Base-by-base conservation (phyloP, 2,888 invertebrate genomes). In the Opisthograptis luteolata region DNA sequence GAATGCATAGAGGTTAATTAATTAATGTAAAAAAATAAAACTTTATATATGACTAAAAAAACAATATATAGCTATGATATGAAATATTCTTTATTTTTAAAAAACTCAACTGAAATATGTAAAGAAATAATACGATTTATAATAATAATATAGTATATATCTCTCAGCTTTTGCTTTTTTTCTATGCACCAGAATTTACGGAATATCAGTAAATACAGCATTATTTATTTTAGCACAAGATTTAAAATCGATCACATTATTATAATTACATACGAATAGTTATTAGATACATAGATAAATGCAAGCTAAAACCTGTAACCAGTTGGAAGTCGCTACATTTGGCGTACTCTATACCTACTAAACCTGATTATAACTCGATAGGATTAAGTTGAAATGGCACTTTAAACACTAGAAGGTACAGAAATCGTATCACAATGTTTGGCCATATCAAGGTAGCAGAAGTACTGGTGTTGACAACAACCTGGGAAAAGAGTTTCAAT, bases 181-280 rank as follows among this genome's bases (percentile, higher is more conserved):
- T 68, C 61, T 68, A 70, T 66, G 61, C 73, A 77, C 80, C 61
- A 69, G 66, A 79, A 81, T 79, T 80, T 76, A 66, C 61, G 62
- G 44, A 63, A 68, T 57, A 62, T 58, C 51, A 45, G 12, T 44
- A 45, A 43, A n/a, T 32, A 32, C 37, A 54, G 51, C 49, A 54
- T 57, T 50, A 60, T 60, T 52, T 44, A 35, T 41, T 27, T 55
- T 46, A 65, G 60, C 57, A 50, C 56, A 50, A 55, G 48, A 57
- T 51, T 61, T 47, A 51, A 58, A 57, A 55, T 55, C 49, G 47
- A 45, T 54, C 47, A 59, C 31, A 52, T 44, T 52, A 45, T 53
- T 49, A 44, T 54, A 49, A 43, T 50, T 55, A 50, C 49, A 55
- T 55, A 55, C 44, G 47, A 44, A 42, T 51, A 51, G 32, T 50